Evolutionary conservation across 2,888 invertebrate species (phyloP), one percentile per base, ranked within the genome.

Genomic region (Erebia ligea): DNA sequence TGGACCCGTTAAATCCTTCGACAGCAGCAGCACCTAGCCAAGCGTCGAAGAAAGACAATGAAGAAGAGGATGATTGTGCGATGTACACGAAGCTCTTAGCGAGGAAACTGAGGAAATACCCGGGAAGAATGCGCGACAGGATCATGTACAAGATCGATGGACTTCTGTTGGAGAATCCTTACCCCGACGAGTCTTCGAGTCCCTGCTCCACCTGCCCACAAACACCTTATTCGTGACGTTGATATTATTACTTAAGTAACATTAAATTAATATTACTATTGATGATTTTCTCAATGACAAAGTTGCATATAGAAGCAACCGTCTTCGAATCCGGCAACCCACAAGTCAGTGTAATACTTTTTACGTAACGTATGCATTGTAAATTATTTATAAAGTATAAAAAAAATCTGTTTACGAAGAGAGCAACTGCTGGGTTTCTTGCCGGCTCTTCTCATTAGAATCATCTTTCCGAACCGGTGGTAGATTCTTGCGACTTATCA

Each of bases 61-160:
- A 52, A 9, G 52, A 52, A 6, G 54, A 19, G 6, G 54, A 54
- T 19, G 54, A 54, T 17, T 54, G 54, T 10, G 54, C 19, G 3
- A 54, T 54, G 2, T 54, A 54, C 54, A 19, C 54, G 54, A 54
- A 54, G 10, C 54, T 54, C 54, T 4, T 54, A 3, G 54, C 54
- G 19, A 54, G 54, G 54, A 54, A 19, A 19, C 19, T 54, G 54
- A 19, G 54, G 19, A 17, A 19, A 19, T 54, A 54, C 1, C 54
- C 54, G 10, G 54, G 19, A 1, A 54, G 19, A 10, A 54, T 54
- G 54, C 9, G 54, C 3, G 54, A 54, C 10, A 54, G 54, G 2
- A 54, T 54, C 10, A 54, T 54, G 54, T 54, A 17, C 54, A 54
- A 54, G 19, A 54, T 54, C 54, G 54, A 54, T 4, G 54, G 54